Evolutionary conservation across 2,888 invertebrate genomes (phyloP).

Genomic region (Temnothorax unifasciatus): DNA sequence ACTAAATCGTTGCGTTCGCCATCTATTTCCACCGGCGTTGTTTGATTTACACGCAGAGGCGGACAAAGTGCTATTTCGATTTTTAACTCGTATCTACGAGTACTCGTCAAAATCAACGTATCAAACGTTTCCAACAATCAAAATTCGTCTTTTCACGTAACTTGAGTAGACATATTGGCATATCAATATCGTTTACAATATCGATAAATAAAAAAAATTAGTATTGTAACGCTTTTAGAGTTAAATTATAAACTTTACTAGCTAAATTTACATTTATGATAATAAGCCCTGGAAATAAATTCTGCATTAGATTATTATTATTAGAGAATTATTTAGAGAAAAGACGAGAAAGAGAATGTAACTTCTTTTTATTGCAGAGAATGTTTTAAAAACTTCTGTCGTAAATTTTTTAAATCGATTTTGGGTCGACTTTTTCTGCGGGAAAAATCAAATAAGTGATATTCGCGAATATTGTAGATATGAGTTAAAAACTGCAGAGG

Average conservation of each 20-base stretch:
- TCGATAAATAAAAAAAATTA: neutral
- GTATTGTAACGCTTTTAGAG: neutral
- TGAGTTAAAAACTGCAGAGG: constrained; percentile 12
- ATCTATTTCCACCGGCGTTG: constrained; percentile 37
- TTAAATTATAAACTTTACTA: neutral
- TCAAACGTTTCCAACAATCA: neutral
- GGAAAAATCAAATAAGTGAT: neutral
- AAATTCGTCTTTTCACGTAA: neutral
- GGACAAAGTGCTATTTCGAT: constrained; percentile 38
- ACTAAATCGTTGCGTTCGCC: constrained; percentile 51
- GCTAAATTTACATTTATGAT: neutral
- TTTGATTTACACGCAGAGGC: constrained; percentile 46
- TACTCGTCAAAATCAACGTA: constrained; percentile 18
- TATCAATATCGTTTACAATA: neutral
- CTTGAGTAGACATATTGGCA: neutral
- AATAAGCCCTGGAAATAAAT: neutral
- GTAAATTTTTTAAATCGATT: neutral
- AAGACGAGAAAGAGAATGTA: neutral
- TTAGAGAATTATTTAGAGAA: neutral
- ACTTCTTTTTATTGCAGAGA: neutral
- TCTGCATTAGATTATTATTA: neutral
- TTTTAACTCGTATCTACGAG: constrained; percentile 6
- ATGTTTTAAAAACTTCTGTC: neutral
- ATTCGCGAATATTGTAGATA: neutral
- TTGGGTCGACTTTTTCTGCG: neutral